Evolutionary conservation across 2,797 vertebrate species (phyloP).

Genomic region (Aphelocoma californica): DNA sequence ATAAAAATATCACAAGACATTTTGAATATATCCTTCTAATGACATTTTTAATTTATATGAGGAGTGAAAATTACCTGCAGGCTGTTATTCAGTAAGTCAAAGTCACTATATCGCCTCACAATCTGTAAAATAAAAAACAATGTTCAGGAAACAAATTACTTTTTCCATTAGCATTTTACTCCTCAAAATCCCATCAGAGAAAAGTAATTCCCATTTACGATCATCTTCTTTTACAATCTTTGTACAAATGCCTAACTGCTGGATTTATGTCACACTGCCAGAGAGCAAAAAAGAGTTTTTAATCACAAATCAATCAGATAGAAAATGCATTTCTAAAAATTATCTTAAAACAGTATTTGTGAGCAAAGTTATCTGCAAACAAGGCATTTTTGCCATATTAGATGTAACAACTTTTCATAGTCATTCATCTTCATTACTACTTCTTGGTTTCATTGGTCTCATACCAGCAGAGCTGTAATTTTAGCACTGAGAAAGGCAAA

Average conservation of each 20-base stretch:
- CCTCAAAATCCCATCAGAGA: not conserved
- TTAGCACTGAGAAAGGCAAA: not conserved
- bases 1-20: not conserved
- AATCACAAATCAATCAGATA: not conserved
- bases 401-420: not conserved
- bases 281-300: not conserved
- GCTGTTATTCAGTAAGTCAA: slow-evolving; percentile 92
- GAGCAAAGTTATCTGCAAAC: not conserved
- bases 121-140: slow-evolving; percentile 81
- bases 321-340: not conserved
- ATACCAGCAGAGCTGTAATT: not conserved
- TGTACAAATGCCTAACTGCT: not conserved
- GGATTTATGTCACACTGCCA: not conserved
- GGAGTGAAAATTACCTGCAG: slow-evolving; percentile 85
- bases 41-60: not conserved
- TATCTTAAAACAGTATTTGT: not conserved
- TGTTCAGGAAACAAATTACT: not conserved
- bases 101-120: slow-evolving; percentile 96
- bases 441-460: not conserved
- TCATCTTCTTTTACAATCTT: not conserved
- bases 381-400: not conserved
- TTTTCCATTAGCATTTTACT: not conserved
- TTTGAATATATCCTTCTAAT: not conserved
- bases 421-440: not conserved
- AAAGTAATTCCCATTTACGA: not conserved